phyloP scores from a whole-genome alignment of 2,888 invertebrate species.

The Anarsia innoxiella region DNA sequence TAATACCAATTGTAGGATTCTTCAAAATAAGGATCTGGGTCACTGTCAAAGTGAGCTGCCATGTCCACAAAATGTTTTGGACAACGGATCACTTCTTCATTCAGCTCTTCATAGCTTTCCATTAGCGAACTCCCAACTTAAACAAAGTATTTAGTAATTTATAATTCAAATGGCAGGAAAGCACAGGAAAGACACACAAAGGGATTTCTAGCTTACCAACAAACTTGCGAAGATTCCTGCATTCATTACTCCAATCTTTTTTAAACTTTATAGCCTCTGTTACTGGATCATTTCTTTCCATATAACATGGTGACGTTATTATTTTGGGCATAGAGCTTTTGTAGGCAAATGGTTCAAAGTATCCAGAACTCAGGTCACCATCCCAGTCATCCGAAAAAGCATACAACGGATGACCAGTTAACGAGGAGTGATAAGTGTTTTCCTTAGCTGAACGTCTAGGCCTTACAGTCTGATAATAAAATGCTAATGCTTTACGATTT shows the following conservation, averaged over 20 bases:
- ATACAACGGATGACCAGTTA: constrained; percentile 45
- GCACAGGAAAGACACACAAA: background rate
- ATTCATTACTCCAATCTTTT: constrained; percentile 35
- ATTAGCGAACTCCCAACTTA: constrained; percentile 19
- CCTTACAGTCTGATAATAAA: constrained; percentile 35
- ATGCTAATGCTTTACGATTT: constrained; percentile 35
- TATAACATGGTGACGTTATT: constrained; percentile 34
- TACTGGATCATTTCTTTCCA: constrained; percentile 44
- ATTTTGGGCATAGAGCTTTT: constrained; percentile 50
- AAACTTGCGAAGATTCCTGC: constrained; percentile 17
- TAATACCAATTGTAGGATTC: constrained; percentile 65
- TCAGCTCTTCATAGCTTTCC: constrained; percentile 33
- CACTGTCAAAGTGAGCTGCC: constrained; percentile 44
- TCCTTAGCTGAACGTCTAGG: constrained; percentile 23
- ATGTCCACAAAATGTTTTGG: constrained; percentile 48
- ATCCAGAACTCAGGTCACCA: constrained; percentile 44
- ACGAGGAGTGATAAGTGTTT: constrained; percentile 30
- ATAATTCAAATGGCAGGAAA: background rate
- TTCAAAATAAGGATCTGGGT: constrained; percentile 56
- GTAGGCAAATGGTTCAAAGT: constrained; percentile 50
- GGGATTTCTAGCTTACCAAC: background rate
- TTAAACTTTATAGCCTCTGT: constrained; percentile 42
- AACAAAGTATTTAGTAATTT: background rate
- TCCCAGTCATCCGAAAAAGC: constrained; percentile 52
- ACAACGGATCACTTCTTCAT: constrained; percentile 50